Conservation (phyloP, 2,888 invertebrate species). For the Eristalinus sepulchralis region DNA sequence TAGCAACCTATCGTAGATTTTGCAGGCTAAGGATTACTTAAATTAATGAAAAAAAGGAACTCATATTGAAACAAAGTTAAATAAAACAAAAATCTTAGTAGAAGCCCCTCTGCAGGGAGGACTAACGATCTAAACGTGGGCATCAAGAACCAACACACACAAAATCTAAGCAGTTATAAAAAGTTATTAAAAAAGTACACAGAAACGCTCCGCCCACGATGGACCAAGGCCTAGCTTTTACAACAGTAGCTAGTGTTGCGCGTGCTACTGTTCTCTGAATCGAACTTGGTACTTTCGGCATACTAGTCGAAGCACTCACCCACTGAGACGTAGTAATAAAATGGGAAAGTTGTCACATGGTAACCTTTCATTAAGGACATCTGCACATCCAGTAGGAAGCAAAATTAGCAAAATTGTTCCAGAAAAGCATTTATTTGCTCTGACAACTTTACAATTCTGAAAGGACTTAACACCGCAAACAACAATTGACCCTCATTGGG, state of each 20-base stretch:
- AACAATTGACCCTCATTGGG: neutral
- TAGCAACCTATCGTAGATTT: neutral
- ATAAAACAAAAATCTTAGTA: neutral
- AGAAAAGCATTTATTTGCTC: conserved; percentile 16
- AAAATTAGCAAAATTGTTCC: neutral
- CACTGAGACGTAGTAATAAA: conserved; percentile 14
- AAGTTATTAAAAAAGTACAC: neutral
- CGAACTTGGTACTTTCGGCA: no score
- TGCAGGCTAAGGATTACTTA: neutral
- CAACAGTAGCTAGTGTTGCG: no score
- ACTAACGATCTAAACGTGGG: conserved; percentile 13
- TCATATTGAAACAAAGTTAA: conserved; percentile 4
- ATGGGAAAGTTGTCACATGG: neutral
- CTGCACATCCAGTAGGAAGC: no score
- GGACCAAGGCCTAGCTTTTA: no score
- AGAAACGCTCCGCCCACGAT: neutral
- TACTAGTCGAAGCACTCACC: neutral
- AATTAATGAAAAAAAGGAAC: conserved; percentile 7
- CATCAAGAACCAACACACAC: neutral
- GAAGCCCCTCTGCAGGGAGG: neutral
- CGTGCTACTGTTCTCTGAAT: no score
- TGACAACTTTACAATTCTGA: conserved; percentile 11
- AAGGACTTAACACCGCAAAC: neutral
- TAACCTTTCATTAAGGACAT: neutral
- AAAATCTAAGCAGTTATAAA: no score